Conservation (phyloP, 2,888 invertebrate genomes). For the Ariolimax columbianus region DNA sequence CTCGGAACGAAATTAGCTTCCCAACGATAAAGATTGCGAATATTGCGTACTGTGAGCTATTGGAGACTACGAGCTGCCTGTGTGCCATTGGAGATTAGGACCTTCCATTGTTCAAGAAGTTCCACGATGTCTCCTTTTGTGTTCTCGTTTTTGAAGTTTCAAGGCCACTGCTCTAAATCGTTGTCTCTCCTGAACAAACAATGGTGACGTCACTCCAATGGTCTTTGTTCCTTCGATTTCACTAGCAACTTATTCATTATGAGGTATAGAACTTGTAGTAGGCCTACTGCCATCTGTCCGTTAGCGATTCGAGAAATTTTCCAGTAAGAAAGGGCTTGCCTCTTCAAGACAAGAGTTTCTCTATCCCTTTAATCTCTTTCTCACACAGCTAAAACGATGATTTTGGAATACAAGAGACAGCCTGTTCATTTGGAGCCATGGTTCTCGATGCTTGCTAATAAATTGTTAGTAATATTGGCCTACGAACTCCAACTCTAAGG, state of each 20-base stretch:
- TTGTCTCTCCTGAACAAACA: constrained; percentile 28
- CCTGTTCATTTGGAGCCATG: constrained; percentile 29
- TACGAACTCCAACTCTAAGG: constrained; percentile 7
- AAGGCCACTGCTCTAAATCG: constrained; percentile 5
- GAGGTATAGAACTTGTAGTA: background rate
- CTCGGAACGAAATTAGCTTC: background rate
- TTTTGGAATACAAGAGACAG: constrained; percentile 38
- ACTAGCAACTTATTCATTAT: constrained; percentile 42
- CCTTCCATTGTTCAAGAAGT: background rate
- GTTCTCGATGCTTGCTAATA: constrained; percentile 32
- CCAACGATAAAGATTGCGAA: background rate
- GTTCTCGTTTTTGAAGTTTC: background rate
- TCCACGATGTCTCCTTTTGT: background rate
- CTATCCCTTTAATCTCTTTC: constrained; percentile 25
- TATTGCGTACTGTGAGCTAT: background rate
- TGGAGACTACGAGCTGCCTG: too few relatives aligned
- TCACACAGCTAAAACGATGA: constrained; percentile 20
- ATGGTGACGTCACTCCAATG: background rate
- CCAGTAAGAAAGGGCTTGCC: background rate
- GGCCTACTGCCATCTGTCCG: constrained; percentile 34
- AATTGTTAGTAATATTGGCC: constrained; percentile 36
- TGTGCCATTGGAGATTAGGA: background rate
- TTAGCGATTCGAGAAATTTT: constrained; percentile 3
- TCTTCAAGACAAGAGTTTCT: background rate
- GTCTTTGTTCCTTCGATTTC: constrained; percentile 26